Conservation (phyloP, 2,888 invertebrate genomes). For the Yponomeuta sedellus region DNA sequence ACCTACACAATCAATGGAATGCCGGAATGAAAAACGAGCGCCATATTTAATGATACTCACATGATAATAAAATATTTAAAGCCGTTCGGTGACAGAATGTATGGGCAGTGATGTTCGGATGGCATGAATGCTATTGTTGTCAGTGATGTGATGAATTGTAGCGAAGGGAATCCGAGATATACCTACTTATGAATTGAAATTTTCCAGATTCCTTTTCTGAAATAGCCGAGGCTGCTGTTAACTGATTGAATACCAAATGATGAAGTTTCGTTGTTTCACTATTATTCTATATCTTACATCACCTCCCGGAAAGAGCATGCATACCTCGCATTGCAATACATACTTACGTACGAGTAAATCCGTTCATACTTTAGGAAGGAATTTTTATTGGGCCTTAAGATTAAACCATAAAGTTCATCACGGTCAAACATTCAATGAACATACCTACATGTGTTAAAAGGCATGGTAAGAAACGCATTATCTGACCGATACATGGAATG, state of each 20-base stretch:
- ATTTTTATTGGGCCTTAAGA: neutral
- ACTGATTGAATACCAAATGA: neutral
- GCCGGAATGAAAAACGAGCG: conserved; percentile 12
- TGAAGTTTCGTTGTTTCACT: neutral
- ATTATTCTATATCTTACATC: neutral
- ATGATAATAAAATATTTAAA: conserved; percentile 14
- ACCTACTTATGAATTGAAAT: neutral
- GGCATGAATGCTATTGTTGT: conserved; percentile 1
- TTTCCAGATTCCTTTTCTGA: neutral
- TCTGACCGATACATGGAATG: neutral
- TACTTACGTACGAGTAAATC: neutral
- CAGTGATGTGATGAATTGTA: conserved; percentile 5
- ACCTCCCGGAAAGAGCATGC: neutral
- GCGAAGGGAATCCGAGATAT: neutral
- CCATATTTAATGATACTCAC: conserved; percentile 2
- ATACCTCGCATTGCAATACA: conserved; percentile 2
- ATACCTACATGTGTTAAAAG: conserved; percentile 20
- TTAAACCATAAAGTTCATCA: neutral
- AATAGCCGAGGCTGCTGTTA: neutral
- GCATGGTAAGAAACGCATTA: conserved; percentile 32
- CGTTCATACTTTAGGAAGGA: neutral
- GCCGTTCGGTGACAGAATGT: conserved; percentile 9
- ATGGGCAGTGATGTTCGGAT: neutral
- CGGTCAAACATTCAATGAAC: conserved; percentile 24
- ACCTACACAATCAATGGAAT: conserved; percentile 12